Percentiles rank a stretch among this genome's conserved stretches.
Evolutionary conservation across 1,140 invertebrate species (phyloP).

Genomic region (Rhysida immarginata): DNA sequence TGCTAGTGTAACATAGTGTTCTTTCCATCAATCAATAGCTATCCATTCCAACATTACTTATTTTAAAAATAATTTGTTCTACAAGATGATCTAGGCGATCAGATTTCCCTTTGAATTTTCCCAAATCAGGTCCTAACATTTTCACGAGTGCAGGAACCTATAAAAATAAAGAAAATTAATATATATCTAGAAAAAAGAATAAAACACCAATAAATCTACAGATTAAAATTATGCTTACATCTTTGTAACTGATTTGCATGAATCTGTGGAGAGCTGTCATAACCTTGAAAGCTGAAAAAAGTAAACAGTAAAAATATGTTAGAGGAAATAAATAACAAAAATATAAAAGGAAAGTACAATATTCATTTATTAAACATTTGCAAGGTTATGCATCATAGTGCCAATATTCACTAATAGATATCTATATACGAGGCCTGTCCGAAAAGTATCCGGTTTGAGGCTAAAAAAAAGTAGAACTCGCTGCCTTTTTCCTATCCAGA

Average conservation of each 20-base stretch:
- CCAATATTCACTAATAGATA: too few relatives aligned
- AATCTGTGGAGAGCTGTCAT: conserved; percentile 52
- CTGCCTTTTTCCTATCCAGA: too few relatives aligned
- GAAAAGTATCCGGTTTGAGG: too few relatives aligned
- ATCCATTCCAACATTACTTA: conserved; percentile 5
- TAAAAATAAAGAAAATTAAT: conserved; percentile 9
- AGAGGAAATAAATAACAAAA: neutral
- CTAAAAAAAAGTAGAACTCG: too few relatives aligned
- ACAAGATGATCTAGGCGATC: conserved; percentile 63
- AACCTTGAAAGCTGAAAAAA: conserved; percentile 16
- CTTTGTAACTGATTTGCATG: conserved; percentile 55
- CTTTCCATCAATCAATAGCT: too few relatives aligned
- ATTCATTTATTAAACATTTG: too few relatives aligned
- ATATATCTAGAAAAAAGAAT: neutral
- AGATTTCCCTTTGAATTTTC: conserved; percentile 61
- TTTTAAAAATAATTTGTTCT: conserved; percentile 31
- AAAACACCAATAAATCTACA: neutral
- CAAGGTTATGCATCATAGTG: too few relatives aligned
- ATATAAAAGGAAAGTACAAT: neutral
- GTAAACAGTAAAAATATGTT: neutral
- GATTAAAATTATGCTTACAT: conserved; percentile 30
- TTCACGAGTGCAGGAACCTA: conserved; percentile 68
- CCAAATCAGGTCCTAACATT: conserved; percentile 79
- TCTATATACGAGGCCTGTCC: too few relatives aligned
- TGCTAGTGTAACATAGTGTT: too few relatives aligned